phyloP scores from a whole-genome alignment of 2,113 vertebrate species.

The Eulacestoma nigropectus region DNA sequence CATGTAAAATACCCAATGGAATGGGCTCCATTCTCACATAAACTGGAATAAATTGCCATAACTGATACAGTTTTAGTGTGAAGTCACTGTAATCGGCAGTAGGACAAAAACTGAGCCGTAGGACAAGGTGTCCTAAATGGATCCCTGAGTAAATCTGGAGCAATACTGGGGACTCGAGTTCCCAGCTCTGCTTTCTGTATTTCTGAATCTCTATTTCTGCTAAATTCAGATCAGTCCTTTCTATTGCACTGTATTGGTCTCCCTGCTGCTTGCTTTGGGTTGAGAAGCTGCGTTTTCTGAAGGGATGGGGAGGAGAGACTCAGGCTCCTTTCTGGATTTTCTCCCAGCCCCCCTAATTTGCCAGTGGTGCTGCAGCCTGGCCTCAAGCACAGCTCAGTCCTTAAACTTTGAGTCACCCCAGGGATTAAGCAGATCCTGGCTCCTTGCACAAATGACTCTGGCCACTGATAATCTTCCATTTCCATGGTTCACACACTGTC shows the following conservation, averaged over 20 bases:
- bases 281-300: not conserved
- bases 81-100: not conserved
- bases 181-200: not conserved
- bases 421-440: not conserved
- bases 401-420: constrained; percentile 26
- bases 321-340: not conserved
- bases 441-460: not conserved
- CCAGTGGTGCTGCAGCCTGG: not conserved
- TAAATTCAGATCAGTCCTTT: not conserved
- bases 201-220: not conserved
- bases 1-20: not conserved
- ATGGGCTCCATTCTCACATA: not conserved
- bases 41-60: not conserved
- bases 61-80: not conserved
- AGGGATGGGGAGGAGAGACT: not conserved
- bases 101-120: not conserved
- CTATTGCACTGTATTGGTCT: not conserved
- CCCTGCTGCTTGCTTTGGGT: not conserved
- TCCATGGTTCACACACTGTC: not conserved
- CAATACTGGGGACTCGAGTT: not conserved
- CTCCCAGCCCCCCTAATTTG: not conserved
- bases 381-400: not conserved
- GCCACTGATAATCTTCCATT: not conserved
- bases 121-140: not conserved
- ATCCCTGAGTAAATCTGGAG: not conserved